Evolutionary conservation across 1,140 invertebrate genomes (phyloP).

Genomic region (Atta cephalotes): DNA sequence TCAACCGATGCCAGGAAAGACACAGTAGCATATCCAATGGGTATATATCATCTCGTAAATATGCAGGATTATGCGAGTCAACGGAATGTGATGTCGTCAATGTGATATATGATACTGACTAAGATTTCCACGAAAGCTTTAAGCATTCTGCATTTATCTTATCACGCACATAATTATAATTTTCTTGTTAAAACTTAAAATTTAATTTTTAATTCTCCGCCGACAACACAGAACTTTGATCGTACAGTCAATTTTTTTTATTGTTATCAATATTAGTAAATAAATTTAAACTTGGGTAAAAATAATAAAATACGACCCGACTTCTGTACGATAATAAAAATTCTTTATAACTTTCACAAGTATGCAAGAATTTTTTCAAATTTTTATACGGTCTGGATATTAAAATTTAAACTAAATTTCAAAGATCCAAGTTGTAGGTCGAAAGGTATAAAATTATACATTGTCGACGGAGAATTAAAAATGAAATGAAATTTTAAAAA

Average conservation of each 20-base stretch:
- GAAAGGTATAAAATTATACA: no score
- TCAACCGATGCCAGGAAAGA: constrained; percentile 15
- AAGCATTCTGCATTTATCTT: neutral
- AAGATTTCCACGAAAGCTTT: constrained; percentile 19
- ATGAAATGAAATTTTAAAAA: no score
- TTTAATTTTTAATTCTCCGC: neutral
- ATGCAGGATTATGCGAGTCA: constrained; percentile 40
- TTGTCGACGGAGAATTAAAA: no score
- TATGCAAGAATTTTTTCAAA: no score
- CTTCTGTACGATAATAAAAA: no score
- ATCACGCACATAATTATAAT: neutral
- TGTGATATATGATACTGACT: neutral
- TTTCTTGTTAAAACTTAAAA: neutral
- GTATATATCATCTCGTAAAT: constrained; percentile 34
- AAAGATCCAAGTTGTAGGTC: no score
- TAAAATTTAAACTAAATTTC: no score
- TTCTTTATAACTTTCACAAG: no score
- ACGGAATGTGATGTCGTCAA: constrained; percentile 35
- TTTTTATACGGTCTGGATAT: no score
- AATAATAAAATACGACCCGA: neutral
- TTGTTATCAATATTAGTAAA: neutral
- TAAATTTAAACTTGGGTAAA: neutral
- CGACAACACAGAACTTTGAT: no score
- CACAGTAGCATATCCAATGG: neutral
- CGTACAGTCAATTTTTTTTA: no score